These are phyloP conservation scores for Rhabdophis nuchalis DNA, from an alignment of 2,797 vertebrate genomes.

Conservation along the genomic window DNA sequence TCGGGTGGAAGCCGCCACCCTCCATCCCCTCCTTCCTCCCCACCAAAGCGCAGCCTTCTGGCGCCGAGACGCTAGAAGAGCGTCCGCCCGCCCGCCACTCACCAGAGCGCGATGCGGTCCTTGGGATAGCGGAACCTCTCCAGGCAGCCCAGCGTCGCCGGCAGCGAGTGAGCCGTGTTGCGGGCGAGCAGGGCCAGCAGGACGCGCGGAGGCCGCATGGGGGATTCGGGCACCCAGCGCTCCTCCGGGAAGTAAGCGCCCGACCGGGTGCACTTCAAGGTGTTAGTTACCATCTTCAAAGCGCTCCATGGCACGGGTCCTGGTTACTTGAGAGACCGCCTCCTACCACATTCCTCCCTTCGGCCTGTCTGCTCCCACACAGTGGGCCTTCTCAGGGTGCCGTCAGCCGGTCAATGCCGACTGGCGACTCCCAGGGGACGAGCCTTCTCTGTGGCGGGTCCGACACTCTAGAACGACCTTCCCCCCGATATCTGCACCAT, in stretches of 20 bases:
- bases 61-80: background rate
- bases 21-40: background rate
- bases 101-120: constrained; percentile 87
- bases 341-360: too few species aligned
- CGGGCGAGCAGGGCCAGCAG: constrained; percentile 84
- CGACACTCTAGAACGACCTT: too few species aligned
- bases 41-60: background rate
- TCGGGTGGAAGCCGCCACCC: background rate
- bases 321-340: too few species aligned
- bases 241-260: constrained; percentile 87
- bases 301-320: too few species aligned
- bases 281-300: too few species aligned
- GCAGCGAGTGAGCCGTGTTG: constrained; percentile 84
- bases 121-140: constrained; percentile 85
- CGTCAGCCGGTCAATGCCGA: too few species aligned
- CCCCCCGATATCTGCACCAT: too few species aligned
- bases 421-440: too few species aligned
- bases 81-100: constrained; percentile 52
- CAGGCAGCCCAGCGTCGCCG: constrained; percentile 79
- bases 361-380: too few species aligned
- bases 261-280: too few species aligned
- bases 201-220: constrained; percentile 80
- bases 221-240: constrained; percentile 88
- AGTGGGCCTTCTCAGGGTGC: too few species aligned
- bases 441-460: too few species aligned